A percentile compares a stretch with the other conserved stretches of the same genome.
These are phyloP conservation scores for Xenops minutus DNA, from an alignment of 2,797 vertebrate genomes.

Conservation along the genomic window DNA sequence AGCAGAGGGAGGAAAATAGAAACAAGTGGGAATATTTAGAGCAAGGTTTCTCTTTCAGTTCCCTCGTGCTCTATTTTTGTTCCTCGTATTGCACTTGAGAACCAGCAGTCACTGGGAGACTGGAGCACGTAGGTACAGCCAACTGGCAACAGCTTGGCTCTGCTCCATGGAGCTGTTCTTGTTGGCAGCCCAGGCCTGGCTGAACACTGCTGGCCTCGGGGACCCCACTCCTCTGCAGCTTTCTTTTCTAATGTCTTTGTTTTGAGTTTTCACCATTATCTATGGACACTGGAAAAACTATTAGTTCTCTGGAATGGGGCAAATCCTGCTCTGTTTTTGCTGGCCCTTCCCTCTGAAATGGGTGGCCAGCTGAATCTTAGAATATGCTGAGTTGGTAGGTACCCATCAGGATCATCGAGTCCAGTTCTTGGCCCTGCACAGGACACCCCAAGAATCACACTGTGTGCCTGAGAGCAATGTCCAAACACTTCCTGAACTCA, in stretches of 20 bases:
- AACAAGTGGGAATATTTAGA: conserved; percentile 50
- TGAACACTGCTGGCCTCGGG: neutral
- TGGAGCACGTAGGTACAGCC: fast-evolving
- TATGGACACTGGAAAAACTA: neutral
- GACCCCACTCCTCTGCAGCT: neutral
- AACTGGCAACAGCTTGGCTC: neutral
- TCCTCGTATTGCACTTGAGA: neutral
- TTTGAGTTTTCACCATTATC: neutral
- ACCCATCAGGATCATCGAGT: neutral
- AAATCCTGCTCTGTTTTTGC: neutral
- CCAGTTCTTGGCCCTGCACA: neutral
- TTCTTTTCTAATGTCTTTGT: neutral
- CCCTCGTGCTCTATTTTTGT: conserved; percentile 24
- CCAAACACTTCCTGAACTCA: neutral
- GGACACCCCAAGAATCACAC: neutral
- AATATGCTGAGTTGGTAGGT: neutral
- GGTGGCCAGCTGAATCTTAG: neutral
- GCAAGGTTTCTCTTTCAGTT: conserved; percentile 55
- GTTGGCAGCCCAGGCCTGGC: neutral
- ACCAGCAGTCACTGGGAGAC: neutral
- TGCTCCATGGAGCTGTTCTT: neutral
- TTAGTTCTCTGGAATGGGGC: neutral
- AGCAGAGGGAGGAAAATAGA: conserved; percentile 25
- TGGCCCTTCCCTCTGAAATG: neutral
- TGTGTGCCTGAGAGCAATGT: neutral